Percentiles rank a stretch among this genome's conserved stretches.
Evolutionary conservation across 1,140 invertebrate species (phyloP).

Genomic region (Ditylenchus dipsaci): DNA sequence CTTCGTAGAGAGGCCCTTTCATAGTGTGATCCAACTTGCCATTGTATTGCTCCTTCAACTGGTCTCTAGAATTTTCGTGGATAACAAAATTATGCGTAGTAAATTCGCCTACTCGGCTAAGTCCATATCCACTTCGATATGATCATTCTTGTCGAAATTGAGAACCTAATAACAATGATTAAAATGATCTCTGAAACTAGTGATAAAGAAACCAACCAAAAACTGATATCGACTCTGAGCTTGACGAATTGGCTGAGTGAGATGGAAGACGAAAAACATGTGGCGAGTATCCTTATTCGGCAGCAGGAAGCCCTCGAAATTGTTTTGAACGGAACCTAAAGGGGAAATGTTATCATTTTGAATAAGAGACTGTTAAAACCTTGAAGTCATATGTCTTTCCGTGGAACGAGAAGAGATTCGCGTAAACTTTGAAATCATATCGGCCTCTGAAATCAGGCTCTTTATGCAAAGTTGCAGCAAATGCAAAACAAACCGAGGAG

Average conservation of each 20-base stretch:
- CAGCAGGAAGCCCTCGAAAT: constrained; percentile 82
- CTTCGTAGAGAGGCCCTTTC: constrained; percentile 86
- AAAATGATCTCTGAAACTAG: no score
- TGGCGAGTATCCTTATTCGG: constrained; percentile 96
- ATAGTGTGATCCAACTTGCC: constrained; percentile 87
- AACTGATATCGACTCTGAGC: constrained; percentile 93
- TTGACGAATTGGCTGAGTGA: constrained; percentile 98
- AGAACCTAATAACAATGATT: no score
- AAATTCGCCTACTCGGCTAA: constrained; percentile 72
- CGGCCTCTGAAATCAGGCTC: constrained; percentile 69
- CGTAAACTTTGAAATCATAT: constrained; percentile 98
- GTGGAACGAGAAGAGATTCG: constrained; percentile 93
- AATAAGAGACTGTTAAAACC: constrained; percentile 84
- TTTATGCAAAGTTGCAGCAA: background rate
- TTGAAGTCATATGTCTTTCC: constrained; percentile 99
- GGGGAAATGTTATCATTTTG: constrained; percentile 99
- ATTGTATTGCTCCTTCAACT: constrained; percentile 87
- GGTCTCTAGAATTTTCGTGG: constrained; percentile 63
- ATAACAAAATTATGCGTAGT: background rate
- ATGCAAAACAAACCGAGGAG: constrained; percentile 69
- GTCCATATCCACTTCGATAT: constrained; percentile 81
- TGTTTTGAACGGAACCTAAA: constrained; percentile 95
- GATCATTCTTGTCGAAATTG: constrained; percentile 82
- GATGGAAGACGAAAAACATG: constrained; percentile 81
- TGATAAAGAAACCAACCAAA: constrained; percentile 68